Evolutionary conservation across 2,888 invertebrate species (phyloP).

Genomic region (Synanthedon tipuliformis): DNA sequence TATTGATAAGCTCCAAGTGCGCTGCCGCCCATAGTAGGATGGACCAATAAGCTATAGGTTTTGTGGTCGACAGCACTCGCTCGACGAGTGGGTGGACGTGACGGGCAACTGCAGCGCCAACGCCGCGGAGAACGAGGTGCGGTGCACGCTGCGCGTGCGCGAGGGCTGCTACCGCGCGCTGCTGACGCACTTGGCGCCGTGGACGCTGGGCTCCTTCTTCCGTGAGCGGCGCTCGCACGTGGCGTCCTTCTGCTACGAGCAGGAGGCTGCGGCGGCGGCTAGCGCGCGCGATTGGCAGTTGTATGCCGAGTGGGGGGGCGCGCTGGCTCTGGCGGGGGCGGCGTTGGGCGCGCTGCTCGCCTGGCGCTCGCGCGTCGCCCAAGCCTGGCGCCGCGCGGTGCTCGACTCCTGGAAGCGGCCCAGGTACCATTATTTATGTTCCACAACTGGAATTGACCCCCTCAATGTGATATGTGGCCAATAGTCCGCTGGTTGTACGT

Average conservation of each 20-base stretch:
- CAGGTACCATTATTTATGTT: constrained; percentile 11
- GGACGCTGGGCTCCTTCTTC: constrained; percentile 15
- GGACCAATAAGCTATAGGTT: not conserved
- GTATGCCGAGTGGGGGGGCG: constrained; percentile 1
- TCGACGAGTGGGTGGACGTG: constrained; percentile 1
- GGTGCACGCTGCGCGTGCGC: constrained; percentile 13
- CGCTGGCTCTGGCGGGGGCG: constrained; percentile 1
- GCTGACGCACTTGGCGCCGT: constrained; percentile 24
- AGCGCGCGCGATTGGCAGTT: not conserved
- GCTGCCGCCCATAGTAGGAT: too few relatives aligned
- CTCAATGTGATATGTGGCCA: too few relatives aligned
- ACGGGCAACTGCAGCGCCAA: constrained; percentile 3
- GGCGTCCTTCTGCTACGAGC: not conserved
- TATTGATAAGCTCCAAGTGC: too few relatives aligned
- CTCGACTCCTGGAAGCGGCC: constrained; percentile 14
- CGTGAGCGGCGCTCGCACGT: constrained; percentile 14
- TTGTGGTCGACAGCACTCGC: constrained; percentile 2
- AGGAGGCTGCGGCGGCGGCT: not conserved
- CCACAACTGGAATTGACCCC: too few relatives aligned
- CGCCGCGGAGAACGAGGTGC: constrained; percentile 5
- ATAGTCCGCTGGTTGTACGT: too few relatives aligned
- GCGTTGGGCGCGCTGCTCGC: constrained; percentile 9
- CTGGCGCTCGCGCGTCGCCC: constrained; percentile 1
- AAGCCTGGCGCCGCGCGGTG: constrained; percentile 14
- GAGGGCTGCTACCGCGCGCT: constrained; percentile 16